Evolutionary conservation across 2,113 vertebrate species (phyloP).

Genomic region (Aptenodytes forsteri): DNA sequence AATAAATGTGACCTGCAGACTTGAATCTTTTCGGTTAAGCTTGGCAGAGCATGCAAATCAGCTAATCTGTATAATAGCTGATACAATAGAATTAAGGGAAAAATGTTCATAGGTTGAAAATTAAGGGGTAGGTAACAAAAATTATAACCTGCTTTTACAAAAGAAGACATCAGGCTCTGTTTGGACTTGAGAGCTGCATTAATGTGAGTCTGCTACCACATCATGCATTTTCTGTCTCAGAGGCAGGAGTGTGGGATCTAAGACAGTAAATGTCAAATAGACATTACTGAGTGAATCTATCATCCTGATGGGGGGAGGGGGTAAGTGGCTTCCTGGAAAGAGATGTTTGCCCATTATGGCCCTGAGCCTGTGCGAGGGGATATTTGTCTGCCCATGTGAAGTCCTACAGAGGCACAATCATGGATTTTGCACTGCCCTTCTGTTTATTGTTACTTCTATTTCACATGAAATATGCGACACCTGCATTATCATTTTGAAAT

Average conservation of each 20-base stretch:
- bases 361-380: background rate
- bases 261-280: background rate
- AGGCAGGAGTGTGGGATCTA: background rate
- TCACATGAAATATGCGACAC: background rate
- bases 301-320: background rate
- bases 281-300: background rate
- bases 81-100: background rate
- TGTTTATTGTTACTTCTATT: background rate
- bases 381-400: background rate
- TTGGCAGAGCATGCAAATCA: background rate
- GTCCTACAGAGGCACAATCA: background rate
- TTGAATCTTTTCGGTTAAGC: background rate
- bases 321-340: background rate
- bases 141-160: constrained; percentile 28
- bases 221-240: background rate
- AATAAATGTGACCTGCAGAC: constrained; percentile 9
- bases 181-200: background rate
- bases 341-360: background rate
- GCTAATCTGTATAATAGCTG: background rate
- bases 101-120: constrained; percentile 10
- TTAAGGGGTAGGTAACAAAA: constrained; percentile 19
- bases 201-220: background rate
- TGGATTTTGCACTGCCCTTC: background rate
- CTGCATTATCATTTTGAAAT: background rate
- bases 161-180: constrained; percentile 17